Evolutionary conservation across 2,888 invertebrate genomes (phyloP), one percentile per base, ranked within the genome.

Genomic region (Ypsolopha scabrella): DNA sequence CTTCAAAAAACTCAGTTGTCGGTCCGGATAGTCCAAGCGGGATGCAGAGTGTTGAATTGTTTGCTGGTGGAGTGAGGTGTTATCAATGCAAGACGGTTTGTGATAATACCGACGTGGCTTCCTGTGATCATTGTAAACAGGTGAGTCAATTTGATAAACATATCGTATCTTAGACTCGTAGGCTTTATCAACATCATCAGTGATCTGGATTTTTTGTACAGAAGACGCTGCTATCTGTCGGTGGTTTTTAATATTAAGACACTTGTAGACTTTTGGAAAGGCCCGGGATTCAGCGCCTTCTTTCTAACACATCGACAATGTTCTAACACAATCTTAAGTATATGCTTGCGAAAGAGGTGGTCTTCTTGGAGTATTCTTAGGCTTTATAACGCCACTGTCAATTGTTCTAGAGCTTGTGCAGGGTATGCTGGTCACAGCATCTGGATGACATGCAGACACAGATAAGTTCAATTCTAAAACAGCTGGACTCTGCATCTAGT

Each of bases 81-180:
- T 62, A 70, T 0, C 69, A 78, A 41, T 86, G 86, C 51, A 73
- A 76, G 55, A 72, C 68, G 1, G 61, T 85, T 55, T 75, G 77
- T 46, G 85, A 86, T 52, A 66, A 55, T 38, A 14, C 46, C 2
- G 76, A 79, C 52, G 62, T 75, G 1, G 70, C 72, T 6, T 60
- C 67, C 33, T 91, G 91, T 60, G 75, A 83, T 57, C 91, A 91
- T 68, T 91, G 91, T 68, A 88, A 87, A 70, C 77, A 89, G 87
- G 91, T 90, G 68, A 68, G 70, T 60, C 10, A 14, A 41, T 24
- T 24, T 24, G 24, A 24, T 24, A 24, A 24, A 2, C 24, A 24
- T 24, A 4, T 24, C 24, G 24, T 24, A 4, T 24, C 2, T 24
- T 4, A 24, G 24, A 24, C 4, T 24, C 24, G 24, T 24, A n/a